Percentiles rank a stretch among this genome's conserved stretches.
These are phyloP conservation scores for Gerris buenoi DNA, from an alignment of 1,140 invertebrate species.

Conservation along the genomic window DNA sequence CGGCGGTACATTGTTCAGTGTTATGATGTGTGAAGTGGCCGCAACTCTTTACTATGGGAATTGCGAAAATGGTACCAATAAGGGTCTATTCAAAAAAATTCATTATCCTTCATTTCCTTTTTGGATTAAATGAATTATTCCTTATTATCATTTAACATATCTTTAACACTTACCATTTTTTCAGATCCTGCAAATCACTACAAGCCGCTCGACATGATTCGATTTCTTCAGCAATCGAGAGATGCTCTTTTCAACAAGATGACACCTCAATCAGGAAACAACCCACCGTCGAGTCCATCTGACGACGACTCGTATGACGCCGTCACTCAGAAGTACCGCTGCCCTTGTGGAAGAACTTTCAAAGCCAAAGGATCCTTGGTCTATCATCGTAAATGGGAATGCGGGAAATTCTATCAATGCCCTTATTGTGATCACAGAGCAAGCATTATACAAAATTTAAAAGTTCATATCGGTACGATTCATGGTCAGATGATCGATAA, in stretches of 20 bases:
- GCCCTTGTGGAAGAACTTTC: not conserved
- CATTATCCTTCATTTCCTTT: too few relatives aligned
- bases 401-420: not conserved
- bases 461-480: not conserved
- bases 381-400: not conserved
- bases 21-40: too few relatives aligned
- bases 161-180: too few relatives aligned
- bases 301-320: not conserved
- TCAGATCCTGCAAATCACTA: too few relatives aligned
- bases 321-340: not conserved
- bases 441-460: not conserved
- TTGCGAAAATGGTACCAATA: too few relatives aligned
- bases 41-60: too few relatives aligned
- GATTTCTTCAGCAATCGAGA: not conserved
- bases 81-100: too few relatives aligned
- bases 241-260: not conserved
- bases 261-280: not conserved
- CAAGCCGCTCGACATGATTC: not conserved
- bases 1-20: too few relatives aligned
- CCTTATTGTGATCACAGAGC: not conserved
- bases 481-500: not conserved
- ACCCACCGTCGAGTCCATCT: not conserved
- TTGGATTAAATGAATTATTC: too few relatives aligned
- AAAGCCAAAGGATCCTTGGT: not conserved
- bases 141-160: too few relatives aligned